These are phyloP conservation scores for Propithecus perrieri DNA, from an alignment of 2,797 vertebrate genomes.

Conservation along the genomic window DNA sequence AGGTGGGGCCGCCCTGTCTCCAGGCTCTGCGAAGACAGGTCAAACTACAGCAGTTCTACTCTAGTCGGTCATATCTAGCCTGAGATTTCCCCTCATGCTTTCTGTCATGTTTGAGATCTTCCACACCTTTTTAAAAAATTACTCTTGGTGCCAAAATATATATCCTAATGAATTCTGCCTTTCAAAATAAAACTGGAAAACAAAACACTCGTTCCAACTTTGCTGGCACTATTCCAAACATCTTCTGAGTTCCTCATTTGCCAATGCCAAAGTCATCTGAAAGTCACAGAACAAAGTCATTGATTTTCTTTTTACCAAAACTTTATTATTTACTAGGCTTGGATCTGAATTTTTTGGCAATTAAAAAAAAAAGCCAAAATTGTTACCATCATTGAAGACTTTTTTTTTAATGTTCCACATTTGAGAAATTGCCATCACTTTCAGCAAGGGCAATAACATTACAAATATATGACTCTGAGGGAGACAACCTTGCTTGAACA, in stretches of 20 bases:
- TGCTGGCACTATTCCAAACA: background rate
- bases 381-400: background rate
- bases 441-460: background rate
- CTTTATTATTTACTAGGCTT: background rate
- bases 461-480: background rate
- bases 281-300: background rate
- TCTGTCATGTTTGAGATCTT: background rate
- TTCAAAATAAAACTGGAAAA: background rate
- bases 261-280: background rate
- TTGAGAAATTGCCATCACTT: background rate
- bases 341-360: background rate
- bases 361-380: background rate
- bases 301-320: background rate
- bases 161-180: background rate
- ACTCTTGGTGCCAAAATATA: background rate
- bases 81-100: background rate
- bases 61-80: background rate
- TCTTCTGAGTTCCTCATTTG: background rate
- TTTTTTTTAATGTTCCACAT: background rate
- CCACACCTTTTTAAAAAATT: background rate
- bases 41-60: background rate
- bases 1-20: fast-evolving
- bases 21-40: background rate
- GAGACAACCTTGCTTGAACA: background rate
- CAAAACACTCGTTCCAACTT: background rate